These are phyloP conservation scores for Pterocles burchelli DNA, from an alignment of 2,113 vertebrate species.

Conservation along the genomic window DNA sequence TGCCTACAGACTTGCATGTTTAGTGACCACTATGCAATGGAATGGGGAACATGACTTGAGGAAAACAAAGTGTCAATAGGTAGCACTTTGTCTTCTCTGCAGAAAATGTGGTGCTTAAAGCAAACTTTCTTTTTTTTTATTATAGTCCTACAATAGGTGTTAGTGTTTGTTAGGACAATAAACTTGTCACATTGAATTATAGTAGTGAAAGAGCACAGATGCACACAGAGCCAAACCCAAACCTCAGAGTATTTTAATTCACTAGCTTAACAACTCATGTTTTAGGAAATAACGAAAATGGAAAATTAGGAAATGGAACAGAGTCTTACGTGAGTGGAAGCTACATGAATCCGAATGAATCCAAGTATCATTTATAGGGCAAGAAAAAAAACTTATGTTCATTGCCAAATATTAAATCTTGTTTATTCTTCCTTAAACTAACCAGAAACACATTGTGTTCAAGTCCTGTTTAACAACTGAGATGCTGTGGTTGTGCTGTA, in stretches of 20 bases:
- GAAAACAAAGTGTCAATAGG: background rate
- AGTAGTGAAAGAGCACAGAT: conserved; percentile 72
- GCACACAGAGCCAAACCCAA: conserved; percentile 71
- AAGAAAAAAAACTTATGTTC: conserved; percentile 33
- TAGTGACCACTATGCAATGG: background rate
- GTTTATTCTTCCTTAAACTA: conserved; percentile 80
- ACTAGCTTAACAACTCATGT: conserved; percentile 73
- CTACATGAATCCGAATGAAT: conserved; percentile 67
- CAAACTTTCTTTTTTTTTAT: conserved; percentile 48
- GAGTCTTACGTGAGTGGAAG: conserved; percentile 68
- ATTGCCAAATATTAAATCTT: conserved; percentile 78
- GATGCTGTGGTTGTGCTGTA: conserved; percentile 38
- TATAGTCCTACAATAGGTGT: conserved; percentile 72
- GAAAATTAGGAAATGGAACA: conserved; percentile 71
- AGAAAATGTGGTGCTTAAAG: conserved; percentile 41
- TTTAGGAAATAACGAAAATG: conserved; percentile 76
- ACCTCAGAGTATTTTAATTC: conserved; percentile 74
- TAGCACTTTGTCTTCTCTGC: background rate
- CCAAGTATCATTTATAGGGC: conserved; percentile 58
- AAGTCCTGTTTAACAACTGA: conserved; percentile 62
- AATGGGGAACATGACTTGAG: background rate
- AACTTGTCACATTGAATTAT: conserved; percentile 79
- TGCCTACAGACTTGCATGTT: conserved; percentile 26
- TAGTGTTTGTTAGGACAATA: conserved; percentile 77
- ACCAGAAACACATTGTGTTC: conserved; percentile 77